Base-by-base conservation (phyloP, 92 coral and sea anemone genomes). In the Paramuricea clavata region DNA sequence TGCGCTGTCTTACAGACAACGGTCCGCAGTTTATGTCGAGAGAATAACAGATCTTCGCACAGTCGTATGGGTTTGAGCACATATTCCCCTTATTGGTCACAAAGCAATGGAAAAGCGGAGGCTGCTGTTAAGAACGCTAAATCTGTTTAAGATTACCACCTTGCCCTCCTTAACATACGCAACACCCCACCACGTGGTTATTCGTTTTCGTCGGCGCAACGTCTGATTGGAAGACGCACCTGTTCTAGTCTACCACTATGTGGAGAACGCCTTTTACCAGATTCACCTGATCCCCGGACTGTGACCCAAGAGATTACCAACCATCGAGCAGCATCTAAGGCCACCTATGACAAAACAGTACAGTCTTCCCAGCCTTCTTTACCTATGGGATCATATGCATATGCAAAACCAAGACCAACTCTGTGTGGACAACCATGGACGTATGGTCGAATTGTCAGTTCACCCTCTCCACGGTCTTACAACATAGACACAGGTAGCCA, bases 211-310 rank as follows among this genome's bases (percentile, higher is more conserved):
- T 68, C 88, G 23, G 80, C 68, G 36, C 90, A 87, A 74, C 76
- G 54, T 44, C 87, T 82, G 62, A 87, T 81, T 59, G 88, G 91
- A 61, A 82, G n/a, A n/a, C n/a, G n/a, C n/a, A n/a, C n/a, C n/a
- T n/a, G n/a, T n/a, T n/a, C n/a, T n/a, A n/a, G n/a, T n/a, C n/a
- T n/a, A n/a, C n/a, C n/a, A n/a, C n/a, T n/a, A n/a, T n/a, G n/a
- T n/a, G n/a, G n/a, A n/a, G 83, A 87, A 34, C 28, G 76, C 64
- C 89, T 76, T 23, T 30, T 12, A 64, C 85, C 86, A 49, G 89
- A 26, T 61, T 26, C 27, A 32, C 47, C 76, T 0, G 90, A 87
- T 81, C 90, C 90, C 81, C 39, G 47, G 12, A 74, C 78, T 17
- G 70, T 81, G 70, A 52, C 54, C 76, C 67, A 71, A 41, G 76